Base-by-base conservation (phyloP, 2,888 invertebrate species). In the Sicus ferrugineus region DNA sequence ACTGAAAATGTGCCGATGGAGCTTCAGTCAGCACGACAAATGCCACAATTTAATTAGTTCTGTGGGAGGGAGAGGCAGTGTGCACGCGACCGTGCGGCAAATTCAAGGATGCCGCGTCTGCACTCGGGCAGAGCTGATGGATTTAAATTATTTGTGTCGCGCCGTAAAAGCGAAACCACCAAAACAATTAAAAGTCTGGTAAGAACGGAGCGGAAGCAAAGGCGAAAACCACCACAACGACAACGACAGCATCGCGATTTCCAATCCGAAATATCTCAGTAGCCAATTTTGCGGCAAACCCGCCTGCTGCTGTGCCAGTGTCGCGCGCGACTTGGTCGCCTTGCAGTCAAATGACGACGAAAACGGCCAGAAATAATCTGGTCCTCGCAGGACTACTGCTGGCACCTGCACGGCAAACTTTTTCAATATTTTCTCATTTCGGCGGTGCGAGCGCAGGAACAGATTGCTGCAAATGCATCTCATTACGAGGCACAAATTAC, bases 1-100 rank as follows among this genome's bases (percentile, higher is more conserved):
- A n/a, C n/a, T n/a, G n/a, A n/a, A n/a, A n/a, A n/a, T n/a, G n/a
- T n/a, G n/a, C n/a, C 34, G 14, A 31, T 59, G 59, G 38, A 59
- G 19, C 63, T 30, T 46, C 26, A 63, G 63, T 48, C 63, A 48
- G 28, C 61, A 62, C 42, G 61, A 42, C 61, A 63, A 30, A 48
- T 48, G 63, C 30, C 48, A 28, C 63, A 63, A 63, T 48, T 63
- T 63, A 63, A 63, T 63, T 63, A 63, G 48, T 63, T 48, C 48
- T 63, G 63, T 30, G 34, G 38, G 21, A 42, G 61, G 38, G 26
- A 28, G 28, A 7, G 23, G 56, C 56, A 28, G 34, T 31, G 58
- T 59, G 23, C 34, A 21, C 34, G 19, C 9, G 38, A 0, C 2
- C 42, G 2, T n/a, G n/a, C n/a, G n/a, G n/a, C n/a, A n/a, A n/a